These are phyloP conservation scores for Cerceris rybyensis DNA, from an alignment of 2,888 invertebrate genomes.

Conservation along the genomic window DNA sequence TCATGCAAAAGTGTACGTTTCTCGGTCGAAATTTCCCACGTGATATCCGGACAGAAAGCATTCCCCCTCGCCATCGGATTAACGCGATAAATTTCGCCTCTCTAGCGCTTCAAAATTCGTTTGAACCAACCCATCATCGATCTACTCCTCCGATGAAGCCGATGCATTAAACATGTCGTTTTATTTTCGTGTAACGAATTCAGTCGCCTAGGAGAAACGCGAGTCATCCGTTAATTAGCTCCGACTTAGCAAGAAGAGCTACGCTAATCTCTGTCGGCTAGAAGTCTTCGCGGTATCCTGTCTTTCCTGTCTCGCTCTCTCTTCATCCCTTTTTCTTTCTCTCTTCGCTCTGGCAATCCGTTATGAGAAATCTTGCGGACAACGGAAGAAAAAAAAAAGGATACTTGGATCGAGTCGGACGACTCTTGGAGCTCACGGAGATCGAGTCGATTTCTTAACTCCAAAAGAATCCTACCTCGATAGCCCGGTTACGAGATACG, in stretches of 20 bases:
- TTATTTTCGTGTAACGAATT: slow-evolving; percentile 21
- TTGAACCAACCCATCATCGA: slow-evolving; percentile 12
- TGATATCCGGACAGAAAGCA: background rate
- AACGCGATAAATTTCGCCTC: slow-evolving; percentile 13
- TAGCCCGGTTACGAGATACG: slow-evolving; percentile 64
- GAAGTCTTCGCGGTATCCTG: slow-evolving; percentile 16
- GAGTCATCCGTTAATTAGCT: slow-evolving; percentile 44
- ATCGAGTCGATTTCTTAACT: slow-evolving; percentile 63
- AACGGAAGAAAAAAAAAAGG: background rate
- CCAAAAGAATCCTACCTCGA: slow-evolving; percentile 61
- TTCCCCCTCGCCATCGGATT: background rate
- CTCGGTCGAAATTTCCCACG: background rate
- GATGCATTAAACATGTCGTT: slow-evolving; percentile 6
- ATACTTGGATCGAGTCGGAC: slow-evolving; percentile 1
- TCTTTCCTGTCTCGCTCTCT: background rate
- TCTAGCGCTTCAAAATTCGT: background rate
- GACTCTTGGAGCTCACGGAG: slow-evolving; percentile 33
- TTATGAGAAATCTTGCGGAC: slow-evolving; percentile 55
- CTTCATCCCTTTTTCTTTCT: background rate
- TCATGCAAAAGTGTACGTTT: slow-evolving; percentile 27
- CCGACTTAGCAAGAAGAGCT: slow-evolving; percentile 12
- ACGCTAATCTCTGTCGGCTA: slow-evolving; percentile 20
- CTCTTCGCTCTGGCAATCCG: slow-evolving; percentile 29
- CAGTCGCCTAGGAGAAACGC: slow-evolving; percentile 10
- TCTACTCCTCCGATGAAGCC: background rate